Evolutionary conservation across 1,140 invertebrate genomes (phyloP).

Genomic region (Maniola jurtina): DNA sequence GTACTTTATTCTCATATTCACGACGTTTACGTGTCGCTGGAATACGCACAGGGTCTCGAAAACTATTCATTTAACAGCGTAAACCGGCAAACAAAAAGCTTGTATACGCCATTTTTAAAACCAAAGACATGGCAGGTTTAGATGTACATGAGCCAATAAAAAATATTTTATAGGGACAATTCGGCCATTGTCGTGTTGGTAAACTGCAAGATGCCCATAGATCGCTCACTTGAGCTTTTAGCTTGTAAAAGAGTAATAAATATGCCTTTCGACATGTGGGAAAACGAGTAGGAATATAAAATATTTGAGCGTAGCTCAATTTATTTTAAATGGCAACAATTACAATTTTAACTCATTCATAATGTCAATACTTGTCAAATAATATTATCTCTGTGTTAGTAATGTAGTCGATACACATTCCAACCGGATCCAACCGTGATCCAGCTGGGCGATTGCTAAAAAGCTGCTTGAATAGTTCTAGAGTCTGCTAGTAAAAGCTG

Average conservation of each 20-base stretch:
- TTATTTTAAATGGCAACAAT: slow-evolving; percentile 59
- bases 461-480: too few species aligned
- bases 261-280: slow-evolving; percentile 73
- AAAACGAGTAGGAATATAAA: slow-evolving; percentile 65
- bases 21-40: slow-evolving; percentile 65
- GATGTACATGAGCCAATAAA: slow-evolving; percentile 77
- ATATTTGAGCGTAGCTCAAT: slow-evolving; percentile 46
- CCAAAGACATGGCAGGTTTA: slow-evolving; percentile 79
- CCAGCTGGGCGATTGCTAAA: too few species aligned
- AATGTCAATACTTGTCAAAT: background rate
- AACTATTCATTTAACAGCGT: slow-evolving; percentile 74
- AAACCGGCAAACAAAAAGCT: slow-evolving; percentile 80
- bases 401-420: too few species aligned
- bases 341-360: background rate
- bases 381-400: too few species aligned
- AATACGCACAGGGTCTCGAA: slow-evolving; percentile 64
- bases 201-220: slow-evolving; percentile 77
- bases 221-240: slow-evolving; percentile 76
- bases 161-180: slow-evolving; percentile 76
- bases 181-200: slow-evolving; percentile 79
- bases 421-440: too few species aligned
- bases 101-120: slow-evolving; percentile 81
- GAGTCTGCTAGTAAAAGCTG: too few species aligned
- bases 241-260: slow-evolving; percentile 78
- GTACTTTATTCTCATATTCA: slow-evolving; percentile 79